Conservation (phyloP, 2,113 vertebrate species). For the Nesoenas mayeri region DNA sequence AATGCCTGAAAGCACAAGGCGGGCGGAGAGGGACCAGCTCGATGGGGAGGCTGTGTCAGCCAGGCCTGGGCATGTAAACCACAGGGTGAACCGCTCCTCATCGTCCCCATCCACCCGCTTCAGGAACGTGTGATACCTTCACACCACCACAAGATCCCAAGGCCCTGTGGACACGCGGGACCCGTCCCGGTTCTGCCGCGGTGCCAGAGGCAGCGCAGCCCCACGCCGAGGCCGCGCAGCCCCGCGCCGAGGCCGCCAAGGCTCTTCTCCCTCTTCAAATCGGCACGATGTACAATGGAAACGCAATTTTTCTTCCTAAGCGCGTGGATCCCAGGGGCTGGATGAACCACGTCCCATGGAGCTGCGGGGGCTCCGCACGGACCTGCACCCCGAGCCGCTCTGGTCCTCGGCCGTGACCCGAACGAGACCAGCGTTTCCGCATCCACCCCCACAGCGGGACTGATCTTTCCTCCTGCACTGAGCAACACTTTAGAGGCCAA, state of each 20-base stretch:
- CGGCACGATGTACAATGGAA: not conserved
- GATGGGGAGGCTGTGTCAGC: not conserved
- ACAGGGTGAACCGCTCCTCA: not conserved
- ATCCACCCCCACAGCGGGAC: not conserved
- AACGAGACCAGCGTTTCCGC: fast-evolving
- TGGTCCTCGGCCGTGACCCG: fast-evolving
- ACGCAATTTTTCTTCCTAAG: not conserved
- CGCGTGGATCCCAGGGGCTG: not conserved
- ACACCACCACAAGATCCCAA: not conserved
- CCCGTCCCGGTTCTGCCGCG: not conserved
- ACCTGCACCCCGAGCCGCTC: not conserved
- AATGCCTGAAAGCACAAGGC: not conserved
- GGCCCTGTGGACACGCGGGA: fast-evolving
- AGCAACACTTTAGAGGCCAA: fast-evolving
- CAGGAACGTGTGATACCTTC: not conserved
- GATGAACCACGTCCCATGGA: fast-evolving
- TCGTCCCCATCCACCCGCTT: fast-evolving
- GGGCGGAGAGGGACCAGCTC: not conserved
- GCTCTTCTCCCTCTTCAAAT: not conserved
- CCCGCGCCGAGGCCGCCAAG: not conserved
- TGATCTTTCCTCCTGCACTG: not conserved
- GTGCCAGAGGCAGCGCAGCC: too few relatives aligned
- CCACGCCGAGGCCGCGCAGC: not conserved
- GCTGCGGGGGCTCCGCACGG: too few relatives aligned
- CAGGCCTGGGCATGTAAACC: not conserved